phyloP scores from a whole-genome alignment of 1,140 invertebrate genomes.

The Episyrphus balteatus region DNA sequence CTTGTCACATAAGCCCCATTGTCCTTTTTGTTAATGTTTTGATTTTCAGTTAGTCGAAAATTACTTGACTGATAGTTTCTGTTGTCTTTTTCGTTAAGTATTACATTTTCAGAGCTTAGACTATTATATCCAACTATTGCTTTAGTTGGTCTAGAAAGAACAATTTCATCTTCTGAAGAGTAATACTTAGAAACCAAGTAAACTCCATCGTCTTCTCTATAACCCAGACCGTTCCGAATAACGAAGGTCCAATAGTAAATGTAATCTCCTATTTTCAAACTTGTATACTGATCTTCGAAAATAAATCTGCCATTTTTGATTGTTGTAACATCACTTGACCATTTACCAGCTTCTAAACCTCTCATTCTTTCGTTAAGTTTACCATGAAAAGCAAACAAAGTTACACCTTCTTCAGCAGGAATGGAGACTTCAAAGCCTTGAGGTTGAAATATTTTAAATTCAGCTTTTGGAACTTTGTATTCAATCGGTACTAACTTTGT shows the following conservation, averaged over 20 bases:
- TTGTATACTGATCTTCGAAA: conserved; percentile 49
- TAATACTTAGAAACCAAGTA: conserved; percentile 43
- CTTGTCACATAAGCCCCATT: no score
- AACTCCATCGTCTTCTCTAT: conserved; percentile 47
- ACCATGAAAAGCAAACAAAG: conserved; percentile 60
- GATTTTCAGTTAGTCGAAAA: no score
- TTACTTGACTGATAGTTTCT: no score
- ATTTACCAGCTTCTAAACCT: conserved; percentile 55
- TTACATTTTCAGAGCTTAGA: no score
- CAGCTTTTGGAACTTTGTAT: conserved; percentile 46
- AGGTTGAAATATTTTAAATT: conserved; percentile 48
- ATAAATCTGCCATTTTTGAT: conserved; percentile 54
- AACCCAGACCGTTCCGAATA: conserved; percentile 49
- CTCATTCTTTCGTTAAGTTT: conserved; percentile 64
- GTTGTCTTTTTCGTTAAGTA: no score
- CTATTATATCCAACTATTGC: no score
- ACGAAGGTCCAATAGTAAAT: conserved; percentile 68
- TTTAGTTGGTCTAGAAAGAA: no score
- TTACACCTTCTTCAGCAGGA: conserved; percentile 53
- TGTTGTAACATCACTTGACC: conserved; percentile 53
- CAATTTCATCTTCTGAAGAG: no score
- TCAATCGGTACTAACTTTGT: no score
- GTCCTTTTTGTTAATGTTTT: no score
- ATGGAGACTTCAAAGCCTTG: conserved; percentile 51
- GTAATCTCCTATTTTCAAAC: conserved; percentile 51